Base-by-base conservation (phyloP, 1,140 invertebrate species). In the Rhagoletis zephyria region DNA sequence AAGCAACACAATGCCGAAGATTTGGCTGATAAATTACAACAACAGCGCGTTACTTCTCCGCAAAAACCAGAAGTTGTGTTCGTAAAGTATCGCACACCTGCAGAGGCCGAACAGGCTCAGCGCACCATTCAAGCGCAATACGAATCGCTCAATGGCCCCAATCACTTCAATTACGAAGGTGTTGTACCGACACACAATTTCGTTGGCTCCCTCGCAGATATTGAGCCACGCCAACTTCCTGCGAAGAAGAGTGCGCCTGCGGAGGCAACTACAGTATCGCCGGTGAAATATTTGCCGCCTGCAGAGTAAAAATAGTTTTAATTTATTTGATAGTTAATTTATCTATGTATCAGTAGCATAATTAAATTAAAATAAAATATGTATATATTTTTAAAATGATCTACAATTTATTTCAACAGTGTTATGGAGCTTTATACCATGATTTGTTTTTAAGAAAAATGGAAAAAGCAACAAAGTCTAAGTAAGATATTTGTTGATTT, bases 61-160 rank as follows among this genome's bases (percentile, higher is more conserved):
- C 16, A 77, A 4, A 63, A 60, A 56, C 95, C 95, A 4, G 95
- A 95, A 93, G 95, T 96, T 16, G 95, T 95, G 94, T 96, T 96
- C 91, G 95, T 96, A 90, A 93, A 95, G 88, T 95, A 95, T 91
- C 95, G 95, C 90, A 95, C 95, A 19, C 95, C 95, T 94, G 94
- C 93, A 87, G 93, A 93, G 74, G 91, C 90, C 61, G 87, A 65
- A 10, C 85, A 88, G 42, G 89, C 89, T 9, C 88, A 88, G 81
- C 88, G 87, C 7, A 74, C 87, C 19, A 90, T 90, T 64, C 88
- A 90, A 87, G 85, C 88, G 61, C 85, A 89, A 86, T 88, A 87
- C 30, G 87, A 89, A 60, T 48, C 85, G 1, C 51, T 89, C 16
- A 81, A 87, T 74, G 88, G 88, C 14, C 87, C 85, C 30, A 87